Evolutionary conservation across 2,113 vertebrate genomes (phyloP).

Genomic region (Burhinus bistriatus): DNA sequence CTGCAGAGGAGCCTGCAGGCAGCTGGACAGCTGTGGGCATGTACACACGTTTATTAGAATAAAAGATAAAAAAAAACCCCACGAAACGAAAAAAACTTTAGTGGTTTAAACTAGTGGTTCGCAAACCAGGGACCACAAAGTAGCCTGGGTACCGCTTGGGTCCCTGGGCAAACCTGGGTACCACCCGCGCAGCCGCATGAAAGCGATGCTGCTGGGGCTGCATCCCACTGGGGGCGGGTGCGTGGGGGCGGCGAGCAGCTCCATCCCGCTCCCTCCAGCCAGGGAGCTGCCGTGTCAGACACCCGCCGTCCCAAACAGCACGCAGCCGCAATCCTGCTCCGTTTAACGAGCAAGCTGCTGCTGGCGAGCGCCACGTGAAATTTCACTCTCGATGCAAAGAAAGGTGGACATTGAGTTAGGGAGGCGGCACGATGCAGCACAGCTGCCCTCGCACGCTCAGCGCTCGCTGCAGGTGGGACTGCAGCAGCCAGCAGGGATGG

Average conservation of each 20-base stretch:
- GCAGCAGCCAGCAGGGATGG: not conserved
- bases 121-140: not conserved
- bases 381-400: no score
- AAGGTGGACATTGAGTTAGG: fast-evolving
- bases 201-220: not conserved
- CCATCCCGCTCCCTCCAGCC: not conserved
- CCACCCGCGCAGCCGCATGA: no score
- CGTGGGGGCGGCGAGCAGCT: not conserved
- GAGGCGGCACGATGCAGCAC: not conserved
- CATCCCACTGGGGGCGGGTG: not conserved
- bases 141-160: not conserved
- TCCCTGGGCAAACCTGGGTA: no score
- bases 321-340: not conserved
- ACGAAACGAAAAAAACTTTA: no score
- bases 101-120: not conserved
- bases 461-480: not conserved
- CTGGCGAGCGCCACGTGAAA: not conserved
- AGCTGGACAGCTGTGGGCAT: not conserved
- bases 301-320: not conserved
- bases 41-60: fast-evolving
- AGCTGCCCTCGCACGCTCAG: not conserved
- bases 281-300: not conserved
- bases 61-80: not conserved
- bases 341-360: not conserved
- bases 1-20: not conserved